Conservation (phyloP, 2,888 invertebrate genomes). For the Drosophila subquinaria region DNA sequence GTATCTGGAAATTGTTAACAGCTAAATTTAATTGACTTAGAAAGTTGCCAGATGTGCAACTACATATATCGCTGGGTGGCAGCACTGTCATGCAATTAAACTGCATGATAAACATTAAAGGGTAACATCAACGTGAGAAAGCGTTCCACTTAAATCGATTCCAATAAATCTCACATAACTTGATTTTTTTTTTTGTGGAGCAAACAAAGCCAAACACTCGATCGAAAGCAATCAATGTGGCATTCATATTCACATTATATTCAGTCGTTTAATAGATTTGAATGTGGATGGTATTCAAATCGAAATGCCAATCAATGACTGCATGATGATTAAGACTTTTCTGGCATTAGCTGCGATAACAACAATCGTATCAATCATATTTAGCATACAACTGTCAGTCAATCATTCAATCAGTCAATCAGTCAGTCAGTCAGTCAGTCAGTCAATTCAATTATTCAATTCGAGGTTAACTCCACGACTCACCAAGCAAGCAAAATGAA, state of each 20-base stretch:
- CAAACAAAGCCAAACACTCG: slow-evolving; percentile 8
- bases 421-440: slow-evolving; percentile 34
- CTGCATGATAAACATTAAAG: background rate
- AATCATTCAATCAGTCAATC: slow-evolving; percentile 38
- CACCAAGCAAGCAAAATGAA: background rate
- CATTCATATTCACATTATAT: slow-evolving; percentile 16
- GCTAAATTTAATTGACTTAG: no score
- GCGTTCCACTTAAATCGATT: background rate
- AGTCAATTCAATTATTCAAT: slow-evolving; percentile 25
- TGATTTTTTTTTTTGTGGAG: background rate
- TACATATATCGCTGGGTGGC: background rate
- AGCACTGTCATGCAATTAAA: background rate
- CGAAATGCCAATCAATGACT: slow-evolving; percentile 48
- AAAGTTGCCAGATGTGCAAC: background rate
- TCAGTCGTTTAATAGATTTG: slow-evolving; percentile 10
- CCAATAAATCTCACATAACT: background rate
- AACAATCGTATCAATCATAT: slow-evolving; percentile 75
- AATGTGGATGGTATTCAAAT: slow-evolving; percentile 41
- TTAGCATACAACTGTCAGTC: slow-evolving; percentile 74
- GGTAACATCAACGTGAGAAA: slow-evolving; percentile 1
- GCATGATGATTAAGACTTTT: slow-evolving; percentile 47
- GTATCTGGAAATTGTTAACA: no score
- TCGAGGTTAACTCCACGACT: slow-evolving; percentile 24
- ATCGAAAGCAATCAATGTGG: slow-evolving; percentile 25
- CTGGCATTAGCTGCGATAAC: slow-evolving; percentile 47